Conservation (phyloP, 2,888 invertebrate species). For the Biston stratarius region DNA sequence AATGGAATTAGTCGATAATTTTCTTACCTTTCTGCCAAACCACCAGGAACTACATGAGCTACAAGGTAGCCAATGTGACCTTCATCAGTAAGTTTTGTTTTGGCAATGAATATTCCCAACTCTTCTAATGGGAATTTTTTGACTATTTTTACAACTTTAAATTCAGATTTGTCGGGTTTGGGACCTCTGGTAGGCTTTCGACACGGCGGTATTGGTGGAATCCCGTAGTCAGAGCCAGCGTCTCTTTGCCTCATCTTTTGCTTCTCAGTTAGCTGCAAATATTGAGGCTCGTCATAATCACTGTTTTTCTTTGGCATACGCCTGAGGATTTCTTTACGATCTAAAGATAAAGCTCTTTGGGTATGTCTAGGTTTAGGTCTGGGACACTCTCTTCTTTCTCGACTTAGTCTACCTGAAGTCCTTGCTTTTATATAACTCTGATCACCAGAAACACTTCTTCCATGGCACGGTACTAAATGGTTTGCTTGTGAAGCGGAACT, state of each 20-base stretch:
- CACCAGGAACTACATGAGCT: conserved; percentile 90
- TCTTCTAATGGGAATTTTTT: conserved; percentile 87
- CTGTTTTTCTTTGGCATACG: conserved; percentile 77
- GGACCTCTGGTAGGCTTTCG: conserved; percentile 67
- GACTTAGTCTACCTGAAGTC: conserved; percentile 74
- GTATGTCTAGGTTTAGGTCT: conserved; percentile 72
- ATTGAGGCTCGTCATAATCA: conserved; percentile 76
- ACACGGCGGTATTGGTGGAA: conserved; percentile 83
- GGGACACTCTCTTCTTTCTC: conserved; percentile 71
- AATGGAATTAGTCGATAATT: conserved; percentile 2
- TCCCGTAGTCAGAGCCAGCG: conserved; percentile 73
- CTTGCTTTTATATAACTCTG: conserved; percentile 74
- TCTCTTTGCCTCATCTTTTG: conserved; percentile 82
- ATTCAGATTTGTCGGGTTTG: conserved; percentile 72
- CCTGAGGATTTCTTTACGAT: conserved; percentile 83
- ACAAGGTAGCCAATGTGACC: conserved; percentile 89
- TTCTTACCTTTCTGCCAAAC: conserved; percentile 89
- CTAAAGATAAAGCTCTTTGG: conserved; percentile 85
- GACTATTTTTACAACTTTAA: conserved; percentile 85
- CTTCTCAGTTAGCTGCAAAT: conserved; percentile 80
- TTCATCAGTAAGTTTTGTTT: conserved; percentile 87
- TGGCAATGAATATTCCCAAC: conserved; percentile 90
- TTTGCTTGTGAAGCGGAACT: conserved; percentile 82
- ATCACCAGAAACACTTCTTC: conserved; percentile 82
- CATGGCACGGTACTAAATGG: conserved; percentile 72